A percentile compares a stretch with the other conserved stretches of the same genome.
phyloP scores from a whole-genome alignment of 2,888 invertebrate species.

The Camptogramma bilineatum region DNA sequence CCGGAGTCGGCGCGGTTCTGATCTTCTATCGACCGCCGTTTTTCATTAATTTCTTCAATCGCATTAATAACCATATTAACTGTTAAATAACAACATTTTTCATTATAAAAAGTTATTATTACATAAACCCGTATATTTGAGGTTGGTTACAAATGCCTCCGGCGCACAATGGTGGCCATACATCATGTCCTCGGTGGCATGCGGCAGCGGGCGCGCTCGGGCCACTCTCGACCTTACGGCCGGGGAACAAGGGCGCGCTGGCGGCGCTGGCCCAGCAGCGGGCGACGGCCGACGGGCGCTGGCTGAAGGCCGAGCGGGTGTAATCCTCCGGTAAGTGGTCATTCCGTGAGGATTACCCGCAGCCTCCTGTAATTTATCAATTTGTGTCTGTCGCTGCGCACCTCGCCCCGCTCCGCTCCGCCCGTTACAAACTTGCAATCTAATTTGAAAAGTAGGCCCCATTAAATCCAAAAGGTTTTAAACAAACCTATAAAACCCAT shows the following conservation, averaged over 20 bases:
- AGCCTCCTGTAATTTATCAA: conserved; percentile 75
- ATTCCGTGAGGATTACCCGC: conserved; percentile 72
- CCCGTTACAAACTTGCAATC: conserved; percentile 34
- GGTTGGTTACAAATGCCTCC: conserved; percentile 58
- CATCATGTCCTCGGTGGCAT: conserved; percentile 52
- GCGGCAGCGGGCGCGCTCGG: conserved; percentile 19
- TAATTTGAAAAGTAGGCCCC: conserved; percentile 30
- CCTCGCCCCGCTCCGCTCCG: conserved; percentile 27
- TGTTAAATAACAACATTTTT: conserved; percentile 65
- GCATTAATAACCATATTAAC: conserved; percentile 59
- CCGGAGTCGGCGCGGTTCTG: neutral
- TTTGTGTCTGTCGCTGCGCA: conserved; percentile 49
- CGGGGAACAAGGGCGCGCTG: conserved; percentile 1
- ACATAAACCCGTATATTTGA: conserved; percentile 61
- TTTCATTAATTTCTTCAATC: conserved; percentile 35
- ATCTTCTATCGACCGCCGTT: conserved; percentile 6
- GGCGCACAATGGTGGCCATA: conserved; percentile 61
- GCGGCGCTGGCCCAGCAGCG: conserved; percentile 8
- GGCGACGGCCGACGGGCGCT: conserved; percentile 34
- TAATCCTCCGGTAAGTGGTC: conserved; percentile 71
- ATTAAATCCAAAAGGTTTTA: conserved; percentile 33
- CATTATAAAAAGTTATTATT: conserved; percentile 70
- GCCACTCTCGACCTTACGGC: conserved; percentile 30
- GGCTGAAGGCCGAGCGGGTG: conserved; percentile 52
- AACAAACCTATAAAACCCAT: conserved; percentile 34